Percentiles rank a stretch among this genome's conserved stretches.
These are phyloP conservation scores for Azemiops feae DNA, from an alignment of 2,113 vertebrate genomes.

Conservation along the genomic window DNA sequence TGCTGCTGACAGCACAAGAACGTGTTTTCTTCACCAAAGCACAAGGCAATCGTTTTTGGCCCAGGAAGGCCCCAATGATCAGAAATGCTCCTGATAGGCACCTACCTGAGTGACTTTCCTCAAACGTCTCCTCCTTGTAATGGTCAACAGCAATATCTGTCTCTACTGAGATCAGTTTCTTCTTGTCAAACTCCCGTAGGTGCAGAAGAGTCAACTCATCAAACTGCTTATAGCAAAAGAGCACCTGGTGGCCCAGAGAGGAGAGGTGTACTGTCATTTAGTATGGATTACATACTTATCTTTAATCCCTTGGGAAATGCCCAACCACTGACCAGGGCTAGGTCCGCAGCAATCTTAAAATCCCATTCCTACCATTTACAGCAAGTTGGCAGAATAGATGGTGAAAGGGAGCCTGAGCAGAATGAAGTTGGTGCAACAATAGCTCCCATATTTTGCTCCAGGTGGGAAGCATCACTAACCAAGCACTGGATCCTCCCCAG, in stretches of 20 bases:
- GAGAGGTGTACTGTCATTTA: not conserved
- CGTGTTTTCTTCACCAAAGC: not conserved
- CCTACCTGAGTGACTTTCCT: constrained; percentile 79
- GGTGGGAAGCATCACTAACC: not conserved
- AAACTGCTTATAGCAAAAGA: constrained; percentile 98
- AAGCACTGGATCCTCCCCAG: not conserved
- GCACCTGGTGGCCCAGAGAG: constrained; percentile 74
- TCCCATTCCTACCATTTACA: not conserved
- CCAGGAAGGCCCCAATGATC: not conserved
- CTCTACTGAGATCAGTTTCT: constrained; percentile 94
- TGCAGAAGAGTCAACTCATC: constrained; percentile 95
- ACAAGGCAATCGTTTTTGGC: not conserved
- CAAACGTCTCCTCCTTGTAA: constrained; percentile 94
- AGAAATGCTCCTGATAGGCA: rapidly evolving
- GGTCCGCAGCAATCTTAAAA: not conserved
- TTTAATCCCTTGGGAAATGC: not conserved
- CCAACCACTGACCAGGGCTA: not conserved
- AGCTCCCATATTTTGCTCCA: not conserved
- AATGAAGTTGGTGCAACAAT: not conserved
- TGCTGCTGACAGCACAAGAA: too few relatives aligned
- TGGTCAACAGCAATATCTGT: constrained; percentile 97
- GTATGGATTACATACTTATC: not conserved
- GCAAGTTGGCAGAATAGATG: not conserved
- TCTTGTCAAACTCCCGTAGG: constrained; percentile 91
- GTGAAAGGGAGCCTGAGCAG: not conserved